These are phyloP conservation scores for Porphyrio hochstetteri DNA, from an alignment of 2,113 vertebrate species.

Conservation along the genomic window DNA sequence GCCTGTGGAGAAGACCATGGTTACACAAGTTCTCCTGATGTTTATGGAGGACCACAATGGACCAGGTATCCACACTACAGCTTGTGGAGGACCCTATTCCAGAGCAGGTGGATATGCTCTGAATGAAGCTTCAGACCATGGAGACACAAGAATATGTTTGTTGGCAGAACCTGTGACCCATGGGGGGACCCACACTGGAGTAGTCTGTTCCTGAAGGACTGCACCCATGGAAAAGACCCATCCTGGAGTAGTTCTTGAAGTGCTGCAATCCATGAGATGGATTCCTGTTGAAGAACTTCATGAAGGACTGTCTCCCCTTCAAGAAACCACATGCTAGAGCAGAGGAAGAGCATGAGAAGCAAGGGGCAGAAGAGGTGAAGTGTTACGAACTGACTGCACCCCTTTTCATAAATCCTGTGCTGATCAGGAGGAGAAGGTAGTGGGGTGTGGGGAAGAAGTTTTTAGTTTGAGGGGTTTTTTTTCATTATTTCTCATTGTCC, in stretches of 20 bases:
- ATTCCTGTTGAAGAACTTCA: background rate
- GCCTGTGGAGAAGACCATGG: background rate
- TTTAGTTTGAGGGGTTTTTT: background rate
- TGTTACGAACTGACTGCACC: background rate
- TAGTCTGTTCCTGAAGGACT: background rate
- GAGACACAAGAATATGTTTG: accelerated
- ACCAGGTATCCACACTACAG: background rate
- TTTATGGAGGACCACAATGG: accelerated
- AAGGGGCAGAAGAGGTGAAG: background rate
- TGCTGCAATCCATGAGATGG: background rate
- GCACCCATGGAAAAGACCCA: background rate
- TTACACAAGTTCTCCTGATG: background rate
- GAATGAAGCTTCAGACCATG: background rate
- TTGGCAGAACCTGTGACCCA: background rate
- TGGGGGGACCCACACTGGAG: accelerated
- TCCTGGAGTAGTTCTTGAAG: background rate
- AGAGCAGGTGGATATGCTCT: background rate
- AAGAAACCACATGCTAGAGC: accelerated
- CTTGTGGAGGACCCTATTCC: background rate
- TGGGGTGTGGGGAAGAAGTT: accelerated
- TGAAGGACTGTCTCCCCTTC: background rate
- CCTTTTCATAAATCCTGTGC: accelerated
- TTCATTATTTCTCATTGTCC: background rate
- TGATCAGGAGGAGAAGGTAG: background rate
- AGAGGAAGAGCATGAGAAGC: background rate